Conservation (phyloP, 2,888 invertebrate species). For the Yponomeuta malinellus region DNA sequence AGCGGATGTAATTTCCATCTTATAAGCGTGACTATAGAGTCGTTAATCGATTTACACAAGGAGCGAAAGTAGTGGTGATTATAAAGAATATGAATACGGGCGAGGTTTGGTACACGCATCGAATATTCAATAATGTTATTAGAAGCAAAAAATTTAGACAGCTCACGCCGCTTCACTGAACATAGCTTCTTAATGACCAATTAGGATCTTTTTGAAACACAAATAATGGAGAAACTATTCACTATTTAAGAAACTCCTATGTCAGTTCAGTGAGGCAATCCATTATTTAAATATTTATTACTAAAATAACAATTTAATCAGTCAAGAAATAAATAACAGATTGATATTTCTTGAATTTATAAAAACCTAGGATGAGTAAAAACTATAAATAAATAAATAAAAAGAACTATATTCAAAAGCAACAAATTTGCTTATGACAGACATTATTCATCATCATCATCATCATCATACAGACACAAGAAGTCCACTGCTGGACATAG, state of each 20-base stretch:
- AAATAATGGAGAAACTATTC: neutral
- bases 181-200: neutral
- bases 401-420: too few relatives aligned
- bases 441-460: too few relatives aligned
- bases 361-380: too few relatives aligned
- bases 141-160: slow-evolving; percentile 9
- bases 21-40: neutral
- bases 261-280: neutral
- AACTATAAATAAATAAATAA: too few relatives aligned
- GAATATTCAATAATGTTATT: slow-evolving; percentile 5
- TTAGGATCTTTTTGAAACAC: neutral
- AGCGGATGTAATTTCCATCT: neutral
- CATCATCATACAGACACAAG: too few relatives aligned
- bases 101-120: slow-evolving; percentile 7
- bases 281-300: too few relatives aligned
- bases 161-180: slow-evolving; percentile 3
- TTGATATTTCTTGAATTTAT: too few relatives aligned
- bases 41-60: slow-evolving; percentile 2
- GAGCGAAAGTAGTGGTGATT: slow-evolving; percentile 10
- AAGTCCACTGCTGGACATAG: too few relatives aligned
- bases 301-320: too few relatives aligned
- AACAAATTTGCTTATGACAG: too few relatives aligned
- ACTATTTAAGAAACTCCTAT: neutral
- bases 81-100: neutral
- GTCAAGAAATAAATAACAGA: too few relatives aligned